phyloP scores from a whole-genome alignment of 2,113 vertebrate genomes.

The Thunnus thynnus region DNA sequence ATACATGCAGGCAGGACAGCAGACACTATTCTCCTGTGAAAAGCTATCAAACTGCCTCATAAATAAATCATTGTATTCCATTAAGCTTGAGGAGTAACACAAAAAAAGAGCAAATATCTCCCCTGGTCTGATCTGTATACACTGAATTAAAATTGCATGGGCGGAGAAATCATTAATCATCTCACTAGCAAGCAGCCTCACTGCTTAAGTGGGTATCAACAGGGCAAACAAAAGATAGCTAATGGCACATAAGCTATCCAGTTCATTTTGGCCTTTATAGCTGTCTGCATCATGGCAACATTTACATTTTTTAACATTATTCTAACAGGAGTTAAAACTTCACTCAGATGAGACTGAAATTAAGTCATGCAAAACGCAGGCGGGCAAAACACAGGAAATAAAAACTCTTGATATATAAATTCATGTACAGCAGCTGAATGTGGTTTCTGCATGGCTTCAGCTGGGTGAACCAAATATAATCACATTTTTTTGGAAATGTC shows the following conservation, averaged over 20 bases:
- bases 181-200: neutral
- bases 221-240: conserved; percentile 20
- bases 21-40: neutral
- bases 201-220: conserved; percentile 15
- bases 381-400: conserved; percentile 37
- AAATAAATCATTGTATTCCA: conserved; percentile 18
- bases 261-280: neutral
- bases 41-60: conserved; percentile 30
- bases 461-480: conserved; percentile 22
- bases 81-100: neutral
- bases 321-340: neutral
- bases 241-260: neutral
- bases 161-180: conserved; percentile 22
- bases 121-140: conserved; percentile 1
- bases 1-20: neutral
- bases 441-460: conserved; percentile 61
- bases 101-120: conserved; percentile 6
- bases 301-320: too few relatives aligned
- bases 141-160: conserved; percentile 23
- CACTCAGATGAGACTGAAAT: conserved; percentile 12
- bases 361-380: conserved; percentile 31
- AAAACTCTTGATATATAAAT: conserved; percentile 23
- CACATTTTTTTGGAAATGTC: conserved; percentile 10
- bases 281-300: neutral
- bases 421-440: conserved; percentile 39